Percentiles rank a stretch among this genome's conserved stretches.
These are phyloP conservation scores for Azemiops feae DNA, from an alignment of 2,113 vertebrate genomes.

Conservation along the genomic window DNA sequence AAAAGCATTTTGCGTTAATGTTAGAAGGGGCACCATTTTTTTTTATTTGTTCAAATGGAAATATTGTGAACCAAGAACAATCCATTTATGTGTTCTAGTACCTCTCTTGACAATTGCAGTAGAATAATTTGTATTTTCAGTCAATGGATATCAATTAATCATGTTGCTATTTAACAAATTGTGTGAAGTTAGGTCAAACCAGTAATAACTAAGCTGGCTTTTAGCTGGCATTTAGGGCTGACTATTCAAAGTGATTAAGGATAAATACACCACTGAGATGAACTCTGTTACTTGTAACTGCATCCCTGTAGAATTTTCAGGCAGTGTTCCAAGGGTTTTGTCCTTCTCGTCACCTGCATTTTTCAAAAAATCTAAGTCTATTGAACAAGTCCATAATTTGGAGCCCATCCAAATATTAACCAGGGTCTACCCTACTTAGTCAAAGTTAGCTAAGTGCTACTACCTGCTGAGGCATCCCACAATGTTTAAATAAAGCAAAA, in stretches of 20 bases:
- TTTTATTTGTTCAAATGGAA: constrained; percentile 2
- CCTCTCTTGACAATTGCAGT: neutral
- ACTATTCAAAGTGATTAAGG: neutral
- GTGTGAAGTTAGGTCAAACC: neutral
- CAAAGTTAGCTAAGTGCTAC: neutral
- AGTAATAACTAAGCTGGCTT: constrained; percentile 4
- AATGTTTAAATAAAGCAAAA: neutral
- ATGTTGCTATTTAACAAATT: neutral
- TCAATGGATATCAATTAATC: neutral
- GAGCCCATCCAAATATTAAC: neutral
- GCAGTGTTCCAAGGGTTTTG: neutral
- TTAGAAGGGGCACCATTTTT: neutral
- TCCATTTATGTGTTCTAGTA: neutral
- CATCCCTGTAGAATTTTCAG: neutral
- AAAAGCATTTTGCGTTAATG: constrained; percentile 14
- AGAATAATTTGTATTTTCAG: neutral
- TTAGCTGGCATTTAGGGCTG: accelerated
- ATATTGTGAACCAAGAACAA: neutral
- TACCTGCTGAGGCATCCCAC: neutral
- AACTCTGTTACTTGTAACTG: neutral
- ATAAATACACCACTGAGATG: neutral
- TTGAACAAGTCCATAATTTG: neutral
- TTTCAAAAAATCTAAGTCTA: neutral
- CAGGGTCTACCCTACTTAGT: neutral
- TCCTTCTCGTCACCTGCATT: neutral